Conservation (phyloP, 2,113 vertebrate species). For the Thunnus thynnus region DNA sequence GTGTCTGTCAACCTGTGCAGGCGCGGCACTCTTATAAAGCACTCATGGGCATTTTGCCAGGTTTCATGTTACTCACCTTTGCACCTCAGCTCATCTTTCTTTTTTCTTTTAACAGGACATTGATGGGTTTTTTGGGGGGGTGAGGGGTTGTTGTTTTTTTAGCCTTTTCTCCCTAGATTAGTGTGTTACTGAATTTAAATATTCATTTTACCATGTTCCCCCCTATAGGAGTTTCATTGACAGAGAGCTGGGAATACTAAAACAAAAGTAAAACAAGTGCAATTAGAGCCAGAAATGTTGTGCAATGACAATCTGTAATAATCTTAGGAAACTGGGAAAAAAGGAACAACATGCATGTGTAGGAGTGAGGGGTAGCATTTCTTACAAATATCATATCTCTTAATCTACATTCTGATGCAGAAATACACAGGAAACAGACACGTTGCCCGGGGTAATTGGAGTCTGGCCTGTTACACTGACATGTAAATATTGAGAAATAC, state of each 20-base stretch:
- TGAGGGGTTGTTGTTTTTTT: not conserved
- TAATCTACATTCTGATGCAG: not conserved
- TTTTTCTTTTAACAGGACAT: not conserved
- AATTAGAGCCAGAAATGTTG: not conserved
- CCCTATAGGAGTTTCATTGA: not conserved
- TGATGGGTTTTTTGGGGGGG: not conserved
- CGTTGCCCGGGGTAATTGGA: not conserved
- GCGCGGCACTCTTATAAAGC: constrained; percentile 60
- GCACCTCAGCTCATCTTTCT: constrained; percentile 14
- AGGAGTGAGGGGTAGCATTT: not conserved
- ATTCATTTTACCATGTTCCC: not conserved
- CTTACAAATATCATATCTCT: not conserved
- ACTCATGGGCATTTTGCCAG: not conserved
- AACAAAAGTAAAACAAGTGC: not conserved
- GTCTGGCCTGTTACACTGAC: not conserved
- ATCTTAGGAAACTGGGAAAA: not conserved
- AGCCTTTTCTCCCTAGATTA: not conserved
- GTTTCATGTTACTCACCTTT: constrained; percentile 68
- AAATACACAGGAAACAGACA: not conserved
- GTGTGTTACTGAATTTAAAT: not conserved
- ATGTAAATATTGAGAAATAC: constrained; percentile 12
- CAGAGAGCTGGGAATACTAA: no score
- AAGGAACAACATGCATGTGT: no score
- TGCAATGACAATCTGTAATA: not conserved
- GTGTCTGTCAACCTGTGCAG: constrained; percentile 35